Conservation (phyloP, 2,113 vertebrate species). For the Indicator maculatus region DNA sequence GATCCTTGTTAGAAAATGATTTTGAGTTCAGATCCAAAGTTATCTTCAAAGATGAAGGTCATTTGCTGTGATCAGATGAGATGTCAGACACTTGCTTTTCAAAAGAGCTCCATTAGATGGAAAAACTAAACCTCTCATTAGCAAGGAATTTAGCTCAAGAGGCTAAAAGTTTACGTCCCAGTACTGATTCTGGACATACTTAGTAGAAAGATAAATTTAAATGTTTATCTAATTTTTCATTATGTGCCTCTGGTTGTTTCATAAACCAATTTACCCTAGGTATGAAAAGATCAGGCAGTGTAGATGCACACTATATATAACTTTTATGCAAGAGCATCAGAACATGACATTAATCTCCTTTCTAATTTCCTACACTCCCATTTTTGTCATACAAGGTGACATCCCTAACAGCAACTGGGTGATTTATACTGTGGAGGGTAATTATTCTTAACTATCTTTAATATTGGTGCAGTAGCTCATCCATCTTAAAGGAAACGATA, state of each 20-base stretch:
- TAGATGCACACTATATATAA: constrained; percentile 19
- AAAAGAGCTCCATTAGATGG: not conserved
- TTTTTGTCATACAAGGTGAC: constrained; percentile 50
- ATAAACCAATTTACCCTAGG: constrained; percentile 34
- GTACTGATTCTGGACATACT: constrained; percentile 11
- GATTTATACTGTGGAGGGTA: constrained; percentile 55
- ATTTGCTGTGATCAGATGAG: not conserved
- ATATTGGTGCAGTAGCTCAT: constrained; percentile 46
- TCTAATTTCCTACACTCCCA: constrained; percentile 46
- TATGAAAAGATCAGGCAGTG: constrained; percentile 9
- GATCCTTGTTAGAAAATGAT: not conserved
- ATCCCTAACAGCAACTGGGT: constrained; percentile 24
- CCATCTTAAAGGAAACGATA: constrained; percentile 25
- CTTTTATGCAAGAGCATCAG: constrained; percentile 25
- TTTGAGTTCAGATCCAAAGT: not conserved
- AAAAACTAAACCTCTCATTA: not conserved
- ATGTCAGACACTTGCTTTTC: not conserved
- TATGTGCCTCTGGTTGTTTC: not conserved
- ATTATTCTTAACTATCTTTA: constrained; percentile 61
- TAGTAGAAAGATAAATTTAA: constrained; percentile 29
- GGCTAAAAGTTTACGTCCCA: not conserved
- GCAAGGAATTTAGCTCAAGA: not conserved
- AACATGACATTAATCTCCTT: constrained; percentile 60
- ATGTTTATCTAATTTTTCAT: constrained; percentile 49
- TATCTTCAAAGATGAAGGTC: constrained; percentile 6